Evolutionary conservation across 1,140 invertebrate species (phyloP).

Genomic region (Heliconius melpomene): DNA sequence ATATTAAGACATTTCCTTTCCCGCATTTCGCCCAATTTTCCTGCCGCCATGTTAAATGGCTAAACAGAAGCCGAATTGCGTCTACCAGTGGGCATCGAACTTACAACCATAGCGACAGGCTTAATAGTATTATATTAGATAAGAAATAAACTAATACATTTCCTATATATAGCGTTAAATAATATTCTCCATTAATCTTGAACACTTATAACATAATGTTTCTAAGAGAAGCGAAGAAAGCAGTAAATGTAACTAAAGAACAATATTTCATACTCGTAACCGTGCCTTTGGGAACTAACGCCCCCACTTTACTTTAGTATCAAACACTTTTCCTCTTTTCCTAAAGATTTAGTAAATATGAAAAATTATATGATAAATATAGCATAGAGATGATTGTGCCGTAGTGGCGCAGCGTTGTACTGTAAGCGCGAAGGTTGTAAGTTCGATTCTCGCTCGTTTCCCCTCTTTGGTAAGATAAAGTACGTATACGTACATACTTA

Average conservation of each 20-base stretch:
- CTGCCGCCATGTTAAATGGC: no score
- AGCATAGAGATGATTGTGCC: background rate
- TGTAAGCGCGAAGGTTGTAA: no score
- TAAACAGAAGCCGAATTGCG: no score
- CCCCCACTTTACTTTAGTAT: background rate
- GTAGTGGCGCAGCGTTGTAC: no score
- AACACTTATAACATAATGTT: background rate
- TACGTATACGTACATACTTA: no score
- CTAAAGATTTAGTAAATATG: background rate
- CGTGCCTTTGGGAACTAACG: conserved; percentile 1
- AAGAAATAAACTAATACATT: background rate
- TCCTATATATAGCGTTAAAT: background rate
- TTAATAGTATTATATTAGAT: no score
- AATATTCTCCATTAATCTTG: background rate
- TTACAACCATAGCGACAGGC: no score
- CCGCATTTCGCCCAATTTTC: no score
- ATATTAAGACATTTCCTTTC: no score
- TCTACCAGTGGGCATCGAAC: no score
- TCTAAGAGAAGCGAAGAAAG: background rate
- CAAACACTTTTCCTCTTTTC: background rate
- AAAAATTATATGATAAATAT: background rate
- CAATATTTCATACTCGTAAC: conserved; percentile 5
- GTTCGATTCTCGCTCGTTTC: no score
- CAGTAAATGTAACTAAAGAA: conserved; percentile 8
- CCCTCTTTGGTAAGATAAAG: no score